Conservation (phyloP, 2,888 invertebrate genomes). For the Drosophila sordidula region DNA sequence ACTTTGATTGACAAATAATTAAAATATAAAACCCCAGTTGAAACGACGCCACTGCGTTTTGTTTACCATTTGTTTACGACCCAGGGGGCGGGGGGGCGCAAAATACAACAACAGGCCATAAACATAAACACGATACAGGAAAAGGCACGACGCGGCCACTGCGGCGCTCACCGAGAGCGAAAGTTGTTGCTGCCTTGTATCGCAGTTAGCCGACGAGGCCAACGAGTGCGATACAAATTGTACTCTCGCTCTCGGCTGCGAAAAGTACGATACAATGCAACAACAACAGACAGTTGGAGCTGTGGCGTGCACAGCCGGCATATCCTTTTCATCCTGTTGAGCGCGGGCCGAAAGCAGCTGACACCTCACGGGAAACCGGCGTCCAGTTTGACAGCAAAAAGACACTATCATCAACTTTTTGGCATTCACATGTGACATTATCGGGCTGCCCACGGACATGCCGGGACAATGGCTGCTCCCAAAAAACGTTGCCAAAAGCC, state of each 20-base stretch:
- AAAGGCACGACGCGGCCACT: conserved; percentile 35
- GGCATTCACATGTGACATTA: conserved; percentile 67
- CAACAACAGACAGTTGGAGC: conserved; percentile 13
- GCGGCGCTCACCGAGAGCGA: conserved; percentile 63
- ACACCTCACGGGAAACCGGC: conserved; percentile 73
- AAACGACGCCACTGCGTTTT: conserved; percentile 80
- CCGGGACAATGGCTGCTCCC: conserved; percentile 10
- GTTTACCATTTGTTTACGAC: conserved; percentile 83
- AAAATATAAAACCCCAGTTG: conserved; percentile 33
- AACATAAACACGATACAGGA: conserved; percentile 71
- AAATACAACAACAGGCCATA: conserved; percentile 62
- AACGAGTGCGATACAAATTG: conserved; percentile 39
- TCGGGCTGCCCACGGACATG: conserved; percentile 37
- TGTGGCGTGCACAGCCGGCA: conserved; percentile 42
- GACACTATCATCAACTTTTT: conserved; percentile 58
- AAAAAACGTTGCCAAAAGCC: conserved; percentile 30
- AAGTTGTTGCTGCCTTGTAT: conserved; percentile 80
- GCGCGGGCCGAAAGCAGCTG: conserved; percentile 61
- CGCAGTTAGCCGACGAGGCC: conserved; percentile 64
- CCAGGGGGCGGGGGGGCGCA: not conserved
- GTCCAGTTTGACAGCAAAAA: conserved; percentile 76
- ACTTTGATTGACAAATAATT: conserved; percentile 25
- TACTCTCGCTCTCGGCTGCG: conserved; percentile 52
- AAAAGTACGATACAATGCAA: conserved; percentile 72
- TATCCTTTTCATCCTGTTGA: conserved; percentile 65